Evolutionary conservation across 2,797 vertebrate genomes (phyloP).

Genomic region (Synanceia verrucosa): DNA sequence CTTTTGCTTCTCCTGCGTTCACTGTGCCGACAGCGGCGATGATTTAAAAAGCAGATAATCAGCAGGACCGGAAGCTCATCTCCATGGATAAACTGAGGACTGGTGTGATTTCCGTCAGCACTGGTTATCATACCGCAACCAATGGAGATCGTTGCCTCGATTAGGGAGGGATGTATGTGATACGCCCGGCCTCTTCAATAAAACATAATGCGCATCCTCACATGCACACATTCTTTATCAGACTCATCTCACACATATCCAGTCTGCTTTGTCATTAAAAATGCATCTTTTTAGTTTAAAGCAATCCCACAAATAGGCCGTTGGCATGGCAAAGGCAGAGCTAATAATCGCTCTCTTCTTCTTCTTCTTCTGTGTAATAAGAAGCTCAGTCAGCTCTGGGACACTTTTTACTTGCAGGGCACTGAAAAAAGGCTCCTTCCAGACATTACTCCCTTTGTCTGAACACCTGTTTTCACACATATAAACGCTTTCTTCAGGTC

Average conservation of each 20-base stretch:
- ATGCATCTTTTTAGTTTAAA: slow-evolving; percentile 36
- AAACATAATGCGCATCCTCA: background rate
- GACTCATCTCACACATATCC: slow-evolving; percentile 13
- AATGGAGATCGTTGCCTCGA: slow-evolving; percentile 35
- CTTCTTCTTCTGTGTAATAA: slow-evolving; percentile 27
- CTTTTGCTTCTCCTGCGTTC: slow-evolving; percentile 18
- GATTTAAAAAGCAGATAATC: slow-evolving; percentile 50
- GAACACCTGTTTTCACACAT: background rate
- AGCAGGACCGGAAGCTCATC: slow-evolving; percentile 30
- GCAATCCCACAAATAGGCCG: slow-evolving; percentile 22
- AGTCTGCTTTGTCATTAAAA: slow-evolving; percentile 28
- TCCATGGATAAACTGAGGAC: slow-evolving; percentile 43
- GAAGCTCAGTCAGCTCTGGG: slow-evolving; percentile 25
- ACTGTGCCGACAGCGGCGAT: slow-evolving; percentile 7
- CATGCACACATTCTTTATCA: slow-evolving; percentile 14
- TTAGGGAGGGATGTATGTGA: slow-evolving; percentile 26
- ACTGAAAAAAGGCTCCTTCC: slow-evolving; percentile 15
- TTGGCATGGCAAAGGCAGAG: slow-evolving; percentile 27
- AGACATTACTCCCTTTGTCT: slow-evolving; percentile 28
- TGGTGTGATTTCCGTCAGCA: slow-evolving; percentile 42
- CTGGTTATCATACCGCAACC: slow-evolving; percentile 15
- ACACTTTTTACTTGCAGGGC: slow-evolving; percentile 21
- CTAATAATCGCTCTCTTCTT: slow-evolving; percentile 13
- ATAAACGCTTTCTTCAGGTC: slow-evolving; percentile 6
- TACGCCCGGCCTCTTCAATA: slow-evolving; percentile 7